Evolutionary conservation across 2,113 vertebrate species (phyloP).

Genomic region (Coptodon bakossiorum): DNA sequence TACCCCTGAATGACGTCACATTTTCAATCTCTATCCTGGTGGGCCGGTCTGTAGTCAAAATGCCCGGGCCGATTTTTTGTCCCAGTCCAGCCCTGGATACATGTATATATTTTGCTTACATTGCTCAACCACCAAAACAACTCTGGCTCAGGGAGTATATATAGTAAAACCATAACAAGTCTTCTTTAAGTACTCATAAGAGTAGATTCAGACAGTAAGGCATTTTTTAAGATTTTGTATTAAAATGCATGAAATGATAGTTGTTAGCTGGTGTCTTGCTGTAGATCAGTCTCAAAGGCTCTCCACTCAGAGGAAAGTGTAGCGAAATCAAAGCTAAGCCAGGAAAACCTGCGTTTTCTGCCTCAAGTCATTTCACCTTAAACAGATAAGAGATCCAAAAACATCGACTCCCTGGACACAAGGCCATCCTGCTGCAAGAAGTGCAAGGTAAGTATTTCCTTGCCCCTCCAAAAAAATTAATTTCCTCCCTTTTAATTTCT

Average conservation of each 20-base stretch:
- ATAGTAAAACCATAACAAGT: not conserved
- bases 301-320: not conserved
- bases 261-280: not conserved
- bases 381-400: constrained; percentile 31
- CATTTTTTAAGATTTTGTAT: not conserved
- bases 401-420: not conserved
- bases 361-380: not conserved
- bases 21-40: too few species aligned
- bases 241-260: not conserved
- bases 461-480: fast-evolving
- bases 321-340: not conserved
- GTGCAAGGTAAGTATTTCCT: not conserved
- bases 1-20: too few species aligned
- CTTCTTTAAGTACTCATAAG: not conserved
- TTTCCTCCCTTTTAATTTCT: constrained; percentile 15
- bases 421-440: not conserved
- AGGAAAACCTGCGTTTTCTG: not conserved
- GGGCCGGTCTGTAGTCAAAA: too few species aligned
- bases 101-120: not conserved
- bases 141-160: not conserved
- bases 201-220: not conserved
- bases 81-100: too few species aligned
- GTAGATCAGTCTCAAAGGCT: not conserved
- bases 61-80: too few species aligned
- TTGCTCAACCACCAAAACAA: not conserved